Base-by-base conservation (phyloP, 2,113 vertebrate species). In the Pelodiscus sinensis region DNA sequence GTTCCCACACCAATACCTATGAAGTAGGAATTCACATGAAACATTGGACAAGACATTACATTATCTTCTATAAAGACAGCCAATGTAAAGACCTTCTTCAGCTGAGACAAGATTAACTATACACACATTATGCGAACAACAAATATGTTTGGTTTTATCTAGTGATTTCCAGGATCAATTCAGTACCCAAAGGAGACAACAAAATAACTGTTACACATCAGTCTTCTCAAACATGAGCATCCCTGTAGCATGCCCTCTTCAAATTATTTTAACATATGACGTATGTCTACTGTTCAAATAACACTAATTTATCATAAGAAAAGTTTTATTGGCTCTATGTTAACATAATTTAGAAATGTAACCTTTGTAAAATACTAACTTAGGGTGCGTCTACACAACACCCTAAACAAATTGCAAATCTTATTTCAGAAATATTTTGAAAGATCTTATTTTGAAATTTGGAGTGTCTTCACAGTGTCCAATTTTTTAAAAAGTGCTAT, bases 161-260 rank as follows among this genome's bases (percentile, higher is more conserved):
- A 83, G 88, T 77, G n/a, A 91, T 87, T 96, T 94, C 85, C 89
- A 88, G 93, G 80, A 85, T 92, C 95, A 94, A 81, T 85, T 86
- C 38, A 56, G 2, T 82, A 95, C 58, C 60, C 89, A 10, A 89
- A 81, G 87, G 88, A 96, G 81, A 95, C n/a, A 89, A 96, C 13
- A 92, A 92, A 92, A 95, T 88, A 92, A 92, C 95, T 84, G 81
- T 79, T 95, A 35, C 16, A 93, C 83, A 89, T 94, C n/a, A 94
- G 75, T 71, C 84, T 94, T 71, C 91, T 95, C 75, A 94, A 95
- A 95, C 31, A 51, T 78, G 9, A 94, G 78, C 87, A 95, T 68
- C 88, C 65, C 92, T 92, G 57, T 83, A 96, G 35, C 81, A 85
- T 22, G 58, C 3, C 90, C 60, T 44, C 85, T 90, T 62, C 85